Percentiles rank a stretch among this genome's conserved stretches.
These are phyloP conservation scores for Eubasilissa regina DNA, from an alignment of 1,140 invertebrate species.

Conservation along the genomic window DNA sequence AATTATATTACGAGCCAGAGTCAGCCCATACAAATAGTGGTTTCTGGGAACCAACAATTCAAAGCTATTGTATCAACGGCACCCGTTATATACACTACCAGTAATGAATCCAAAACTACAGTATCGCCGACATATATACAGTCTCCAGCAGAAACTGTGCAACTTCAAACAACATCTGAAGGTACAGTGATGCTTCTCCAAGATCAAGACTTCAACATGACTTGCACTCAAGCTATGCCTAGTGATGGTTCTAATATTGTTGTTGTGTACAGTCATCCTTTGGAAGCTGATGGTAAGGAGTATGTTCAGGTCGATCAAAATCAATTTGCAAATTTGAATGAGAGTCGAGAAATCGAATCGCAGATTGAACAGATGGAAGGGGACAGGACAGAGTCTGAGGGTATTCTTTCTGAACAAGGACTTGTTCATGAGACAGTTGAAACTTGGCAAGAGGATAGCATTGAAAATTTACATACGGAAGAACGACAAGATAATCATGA, in stretches of 20 bases:
- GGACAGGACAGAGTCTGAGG: slow-evolving; percentile 43
- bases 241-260: slow-evolving; percentile 75
- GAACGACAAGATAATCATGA: not conserved
- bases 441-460: slow-evolving; percentile 58
- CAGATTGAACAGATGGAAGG: slow-evolving; percentile 51
- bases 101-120: slow-evolving; percentile 31
- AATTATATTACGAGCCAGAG: slow-evolving; percentile 58
- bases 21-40: slow-evolving; percentile 69
- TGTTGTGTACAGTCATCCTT: slow-evolving; percentile 75
- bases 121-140: slow-evolving; percentile 13
- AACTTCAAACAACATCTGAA: slow-evolving; percentile 16
- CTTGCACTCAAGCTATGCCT: slow-evolving; percentile 66
- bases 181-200: slow-evolving; percentile 67
- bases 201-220: slow-evolving; percentile 67
- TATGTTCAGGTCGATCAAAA: slow-evolving; percentile 60
- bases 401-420: slow-evolving; percentile 59
- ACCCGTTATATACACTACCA: slow-evolving; percentile 63
- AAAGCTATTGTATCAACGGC: slow-evolving; percentile 67
- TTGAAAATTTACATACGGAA: not conserved
- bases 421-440: slow-evolving; percentile 58
- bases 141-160: slow-evolving; percentile 24
- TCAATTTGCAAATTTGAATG: slow-evolving; percentile 44
- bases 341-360: slow-evolving; percentile 21
- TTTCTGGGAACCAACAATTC: slow-evolving; percentile 70
- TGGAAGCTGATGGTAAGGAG: slow-evolving; percentile 72